Evolutionary conservation across 1,140 invertebrate species (phyloP).

Genomic region (Ylistrum balloti): DNA sequence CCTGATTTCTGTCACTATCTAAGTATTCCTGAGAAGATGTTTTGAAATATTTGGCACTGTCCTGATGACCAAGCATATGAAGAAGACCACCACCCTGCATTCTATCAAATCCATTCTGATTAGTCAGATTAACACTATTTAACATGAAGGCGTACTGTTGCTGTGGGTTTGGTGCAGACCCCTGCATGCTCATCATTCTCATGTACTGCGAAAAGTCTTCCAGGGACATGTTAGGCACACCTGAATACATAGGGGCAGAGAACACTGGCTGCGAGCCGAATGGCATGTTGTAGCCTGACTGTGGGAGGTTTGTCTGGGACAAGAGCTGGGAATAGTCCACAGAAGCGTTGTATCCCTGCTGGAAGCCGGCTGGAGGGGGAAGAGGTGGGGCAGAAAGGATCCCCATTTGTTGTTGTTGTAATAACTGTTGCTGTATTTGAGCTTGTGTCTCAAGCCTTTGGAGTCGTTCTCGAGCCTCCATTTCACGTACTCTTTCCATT

Average conservation of each 20-base stretch:
- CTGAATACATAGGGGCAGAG: conserved; percentile 49
- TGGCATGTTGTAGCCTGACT: conserved; percentile 19
- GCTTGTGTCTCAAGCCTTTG: conserved; percentile 69
- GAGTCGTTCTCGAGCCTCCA: conserved; percentile 70
- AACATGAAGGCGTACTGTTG: conserved; percentile 69
- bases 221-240: conserved; percentile 60
- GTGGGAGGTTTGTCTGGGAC: conserved; percentile 42
- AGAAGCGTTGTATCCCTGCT: conserved; percentile 55
- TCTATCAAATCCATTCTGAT: conserved; percentile 24
- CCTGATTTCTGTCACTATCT: conserved; percentile 57
- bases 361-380: conserved; percentile 61
- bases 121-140: conserved; percentile 50
- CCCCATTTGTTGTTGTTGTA: conserved; percentile 53
- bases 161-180: conserved; percentile 57
- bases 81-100: conserved; percentile 42
- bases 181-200: conserved; percentile 71
- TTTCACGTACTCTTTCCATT: conserved; percentile 66
- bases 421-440: conserved; percentile 58
- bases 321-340: conserved; percentile 55
- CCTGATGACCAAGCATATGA: conserved; percentile 36
- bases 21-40: conserved; percentile 23
- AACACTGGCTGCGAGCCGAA: conserved; percentile 43
- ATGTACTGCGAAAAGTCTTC: conserved; percentile 73
- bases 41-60: conserved; percentile 41
- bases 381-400: conserved; percentile 60